Conservation (phyloP, 2,888 invertebrate species). For the Tineola bisselliella region DNA sequence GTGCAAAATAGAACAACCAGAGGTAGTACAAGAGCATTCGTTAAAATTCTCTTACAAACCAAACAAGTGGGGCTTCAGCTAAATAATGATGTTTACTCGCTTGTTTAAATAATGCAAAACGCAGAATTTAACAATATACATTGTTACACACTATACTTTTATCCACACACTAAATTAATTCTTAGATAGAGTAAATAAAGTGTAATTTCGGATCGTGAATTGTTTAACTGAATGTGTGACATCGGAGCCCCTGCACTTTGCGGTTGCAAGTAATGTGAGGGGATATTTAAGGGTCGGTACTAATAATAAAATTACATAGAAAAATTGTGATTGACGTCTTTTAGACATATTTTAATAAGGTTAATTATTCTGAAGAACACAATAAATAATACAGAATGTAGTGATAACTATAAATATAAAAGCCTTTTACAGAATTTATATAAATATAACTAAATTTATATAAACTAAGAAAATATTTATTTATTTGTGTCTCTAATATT, state of each 20-base stretch:
- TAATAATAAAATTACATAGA: background rate
- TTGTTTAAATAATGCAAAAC: slow-evolving; percentile 7
- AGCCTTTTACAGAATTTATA: no score
- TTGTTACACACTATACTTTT: background rate
- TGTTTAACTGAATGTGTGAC: background rate
- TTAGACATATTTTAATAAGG: background rate
- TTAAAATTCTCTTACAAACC: slow-evolving; percentile 7
- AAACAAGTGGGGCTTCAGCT: background rate
- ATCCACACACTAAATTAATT: background rate
- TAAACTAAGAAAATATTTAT: no score
- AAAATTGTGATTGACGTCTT: background rate
- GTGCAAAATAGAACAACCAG: background rate
- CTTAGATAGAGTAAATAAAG: background rate
- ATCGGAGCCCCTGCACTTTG: background rate
- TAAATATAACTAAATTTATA: no score
- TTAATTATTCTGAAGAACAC: no score
- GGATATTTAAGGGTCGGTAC: background rate
- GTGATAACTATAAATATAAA: no score
- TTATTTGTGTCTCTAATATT: background rate
- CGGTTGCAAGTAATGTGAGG: background rate
- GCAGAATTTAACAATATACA: background rate
- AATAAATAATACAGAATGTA: no score
- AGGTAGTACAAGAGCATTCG: background rate
- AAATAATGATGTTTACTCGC: slow-evolving; percentile 13
- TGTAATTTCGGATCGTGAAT: background rate